phyloP scores from a whole-genome alignment of 2,113 vertebrate genomes.

The Rattus rattus region DNA sequence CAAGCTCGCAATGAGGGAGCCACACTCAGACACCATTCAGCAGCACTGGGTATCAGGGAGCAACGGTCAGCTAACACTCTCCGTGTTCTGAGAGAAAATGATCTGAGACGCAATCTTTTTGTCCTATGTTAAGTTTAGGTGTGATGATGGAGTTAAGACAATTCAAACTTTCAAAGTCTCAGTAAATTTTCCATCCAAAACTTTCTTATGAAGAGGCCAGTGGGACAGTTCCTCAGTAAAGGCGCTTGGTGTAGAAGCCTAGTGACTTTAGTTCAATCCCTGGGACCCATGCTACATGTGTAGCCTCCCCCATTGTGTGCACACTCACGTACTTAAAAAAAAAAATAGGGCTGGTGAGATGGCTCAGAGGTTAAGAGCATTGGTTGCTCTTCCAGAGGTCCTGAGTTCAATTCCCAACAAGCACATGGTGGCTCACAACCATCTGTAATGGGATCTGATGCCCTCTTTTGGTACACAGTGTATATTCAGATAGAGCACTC shows the following conservation, averaged over 20 bases:
- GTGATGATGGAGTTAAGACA: slow-evolving; percentile 40
- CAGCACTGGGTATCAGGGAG: background rate
- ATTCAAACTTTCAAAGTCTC: slow-evolving; percentile 54
- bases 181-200: slow-evolving; percentile 36
- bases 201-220: background rate
- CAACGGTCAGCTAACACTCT: slow-evolving; percentile 5
- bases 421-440: too few relatives aligned
- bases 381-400: too few relatives aligned
- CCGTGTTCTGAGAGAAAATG: slow-evolving; percentile 47
- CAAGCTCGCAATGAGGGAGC: background rate
- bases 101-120: slow-evolving; percentile 27
- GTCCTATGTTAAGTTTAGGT: slow-evolving; percentile 22
- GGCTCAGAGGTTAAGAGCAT: too few relatives aligned
- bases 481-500: too few relatives aligned
- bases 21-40: background rate
- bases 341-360: too few relatives aligned
- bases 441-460: too few relatives aligned
- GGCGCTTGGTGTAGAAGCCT: background rate
- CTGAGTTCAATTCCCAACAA: too few relatives aligned
- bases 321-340: too few relatives aligned
- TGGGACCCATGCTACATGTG: background rate
- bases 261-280: background rate
- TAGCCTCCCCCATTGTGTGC: too few relatives aligned
- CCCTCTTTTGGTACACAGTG: too few relatives aligned
- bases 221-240: background rate